phyloP scores from a whole-genome alignment of 1,140 invertebrate genomes.

The Saccostrea glomerata region DNA sequence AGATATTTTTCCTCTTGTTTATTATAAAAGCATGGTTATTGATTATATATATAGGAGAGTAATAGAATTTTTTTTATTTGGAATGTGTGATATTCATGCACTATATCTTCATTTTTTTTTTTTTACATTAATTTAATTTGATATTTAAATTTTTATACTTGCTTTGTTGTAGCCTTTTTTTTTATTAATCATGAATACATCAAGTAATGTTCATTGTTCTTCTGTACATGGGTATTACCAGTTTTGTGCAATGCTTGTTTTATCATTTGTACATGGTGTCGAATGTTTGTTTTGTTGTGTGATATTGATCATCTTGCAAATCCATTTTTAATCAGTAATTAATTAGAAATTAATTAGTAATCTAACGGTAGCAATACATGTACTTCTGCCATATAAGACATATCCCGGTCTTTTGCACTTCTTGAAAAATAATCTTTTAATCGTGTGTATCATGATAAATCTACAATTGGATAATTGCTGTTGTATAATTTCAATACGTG shows the following conservation, averaged over 20 bases:
- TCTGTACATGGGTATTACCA: background rate
- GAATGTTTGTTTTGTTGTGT: background rate
- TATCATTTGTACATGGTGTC: background rate
- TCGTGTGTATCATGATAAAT: background rate
- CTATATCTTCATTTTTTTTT: background rate
- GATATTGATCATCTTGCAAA: background rate
- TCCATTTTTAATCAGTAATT: background rate
- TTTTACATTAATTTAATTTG: background rate
- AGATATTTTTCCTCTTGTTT: background rate
- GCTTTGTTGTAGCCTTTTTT: background rate
- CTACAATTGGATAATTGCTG: background rate
- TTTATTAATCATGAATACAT: background rate
- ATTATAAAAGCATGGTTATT: background rate
- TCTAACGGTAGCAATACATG: background rate
- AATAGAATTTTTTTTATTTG: background rate
- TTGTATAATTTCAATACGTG: background rate
- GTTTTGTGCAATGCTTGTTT: background rate
- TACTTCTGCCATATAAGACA: slow-evolving; percentile 3
- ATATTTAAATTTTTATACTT: background rate
- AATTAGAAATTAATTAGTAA: background rate
- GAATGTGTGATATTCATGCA: background rate
- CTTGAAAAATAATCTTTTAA: background rate
- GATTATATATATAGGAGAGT: background rate
- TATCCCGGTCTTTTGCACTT: background rate
- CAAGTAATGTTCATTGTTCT: background rate